phyloP scores from a whole-genome alignment of 2,113 vertebrate species.

The Pollachius pollachius region DNA sequence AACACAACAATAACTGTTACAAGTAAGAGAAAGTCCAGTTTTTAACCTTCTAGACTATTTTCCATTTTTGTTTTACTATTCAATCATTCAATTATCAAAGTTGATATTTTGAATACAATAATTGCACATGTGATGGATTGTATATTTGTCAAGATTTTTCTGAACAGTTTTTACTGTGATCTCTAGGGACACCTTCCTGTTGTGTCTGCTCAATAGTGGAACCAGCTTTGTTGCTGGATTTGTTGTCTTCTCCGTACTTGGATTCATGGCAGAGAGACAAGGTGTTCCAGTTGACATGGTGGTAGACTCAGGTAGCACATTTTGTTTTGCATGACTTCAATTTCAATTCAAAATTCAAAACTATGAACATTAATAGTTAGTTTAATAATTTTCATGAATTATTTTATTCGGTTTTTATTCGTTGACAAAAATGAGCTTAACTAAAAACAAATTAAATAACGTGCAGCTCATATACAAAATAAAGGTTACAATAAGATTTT shows the following conservation, averaged over 20 bases:
- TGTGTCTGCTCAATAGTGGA: slow-evolving; percentile 64
- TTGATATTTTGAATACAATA: too few species aligned
- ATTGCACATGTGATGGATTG: too few species aligned
- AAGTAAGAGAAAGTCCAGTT: slow-evolving; percentile 39
- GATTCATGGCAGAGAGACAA: slow-evolving; percentile 68
- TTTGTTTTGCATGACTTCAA: background rate
- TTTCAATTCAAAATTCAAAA: background rate
- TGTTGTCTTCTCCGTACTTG: slow-evolving; percentile 60
- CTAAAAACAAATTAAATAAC: too few species aligned
- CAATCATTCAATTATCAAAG: too few species aligned
- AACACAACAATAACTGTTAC: slow-evolving; percentile 67
- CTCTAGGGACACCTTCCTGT: slow-evolving; percentile 56
- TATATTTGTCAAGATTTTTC: background rate
- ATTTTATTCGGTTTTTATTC: too few species aligned
- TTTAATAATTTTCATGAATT: too few species aligned
- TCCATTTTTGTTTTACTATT: too few species aligned
- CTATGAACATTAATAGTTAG: too few species aligned
- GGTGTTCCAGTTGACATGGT: slow-evolving; percentile 53
- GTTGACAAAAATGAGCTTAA: too few species aligned
- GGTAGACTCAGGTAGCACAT: slow-evolving; percentile 55
- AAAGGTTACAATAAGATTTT: too few species aligned
- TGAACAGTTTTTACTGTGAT: background rate
- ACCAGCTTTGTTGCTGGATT: slow-evolving; percentile 68
- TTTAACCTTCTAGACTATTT: too few species aligned
- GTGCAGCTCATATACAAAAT: too few species aligned